Conservation (phyloP, 2,797 vertebrate genomes). For the Masticophis lateralis region DNA sequence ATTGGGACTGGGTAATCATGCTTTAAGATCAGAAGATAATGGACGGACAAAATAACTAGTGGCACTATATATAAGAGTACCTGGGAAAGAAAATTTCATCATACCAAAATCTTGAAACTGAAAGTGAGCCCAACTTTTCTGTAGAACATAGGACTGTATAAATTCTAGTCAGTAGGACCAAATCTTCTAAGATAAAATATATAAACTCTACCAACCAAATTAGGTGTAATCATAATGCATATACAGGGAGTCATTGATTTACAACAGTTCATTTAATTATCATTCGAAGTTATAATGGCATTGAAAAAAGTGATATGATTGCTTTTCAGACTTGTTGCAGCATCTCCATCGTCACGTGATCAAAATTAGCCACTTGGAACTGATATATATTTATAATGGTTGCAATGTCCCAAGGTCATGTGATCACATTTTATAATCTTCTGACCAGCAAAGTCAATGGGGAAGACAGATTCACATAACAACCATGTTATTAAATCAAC, state of each 20-base stretch:
- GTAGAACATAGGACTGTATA: not conserved
- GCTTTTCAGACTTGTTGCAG: not conserved
- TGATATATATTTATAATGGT: too few relatives aligned
- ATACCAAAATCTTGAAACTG: not conserved
- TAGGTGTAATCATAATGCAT: not conserved
- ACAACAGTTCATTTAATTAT: too few relatives aligned
- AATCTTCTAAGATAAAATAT: not conserved
- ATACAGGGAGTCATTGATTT: too few relatives aligned
- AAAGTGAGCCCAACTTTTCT: not conserved
- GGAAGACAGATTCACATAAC: not conserved
- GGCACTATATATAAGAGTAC: not conserved
- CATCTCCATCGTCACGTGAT: too few relatives aligned
- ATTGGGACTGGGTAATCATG: not conserved
- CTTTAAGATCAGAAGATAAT: not conserved
- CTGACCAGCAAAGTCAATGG: not conserved
- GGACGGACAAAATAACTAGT: not conserved
- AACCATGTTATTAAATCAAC: not conserved
- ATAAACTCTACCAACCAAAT: not conserved
- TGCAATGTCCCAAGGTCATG: too few relatives aligned
- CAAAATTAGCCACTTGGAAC: too few relatives aligned
- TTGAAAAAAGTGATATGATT: too few relatives aligned
- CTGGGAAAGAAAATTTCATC: not conserved
- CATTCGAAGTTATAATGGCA: too few relatives aligned
- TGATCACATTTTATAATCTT: too few relatives aligned
- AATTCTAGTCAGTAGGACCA: too few relatives aligned